phyloP scores from a whole-genome alignment of 2,113 vertebrate genomes.

The Periophthalmus modestus region DNA sequence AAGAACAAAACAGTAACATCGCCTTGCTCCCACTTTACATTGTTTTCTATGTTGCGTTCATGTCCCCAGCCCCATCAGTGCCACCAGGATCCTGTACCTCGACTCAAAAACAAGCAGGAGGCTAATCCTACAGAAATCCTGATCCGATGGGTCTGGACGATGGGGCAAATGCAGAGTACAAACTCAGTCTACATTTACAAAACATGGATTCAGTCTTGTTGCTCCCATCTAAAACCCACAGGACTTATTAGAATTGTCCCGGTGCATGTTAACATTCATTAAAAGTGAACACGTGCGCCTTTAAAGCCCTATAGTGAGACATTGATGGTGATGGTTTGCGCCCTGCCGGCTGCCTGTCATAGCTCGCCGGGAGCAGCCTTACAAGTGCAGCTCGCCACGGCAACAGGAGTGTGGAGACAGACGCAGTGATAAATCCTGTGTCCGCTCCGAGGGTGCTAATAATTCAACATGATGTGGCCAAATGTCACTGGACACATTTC shows the following conservation, averaged over 20 bases:
- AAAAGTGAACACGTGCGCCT: not conserved
- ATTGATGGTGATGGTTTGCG: slow-evolving; percentile 32
- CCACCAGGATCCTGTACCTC: slow-evolving; percentile 42
- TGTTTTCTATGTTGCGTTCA: slow-evolving; percentile 67
- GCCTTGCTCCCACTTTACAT: slow-evolving; percentile 54
- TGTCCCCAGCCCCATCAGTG: slow-evolving; percentile 62
- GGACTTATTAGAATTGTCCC: not conserved
- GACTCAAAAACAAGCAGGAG: too few relatives aligned
- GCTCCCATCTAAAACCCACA: not conserved
- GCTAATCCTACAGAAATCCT: too few relatives aligned
- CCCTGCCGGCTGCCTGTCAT: slow-evolving; percentile 57
- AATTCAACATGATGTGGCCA: slow-evolving; percentile 76
- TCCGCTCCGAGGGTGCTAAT: slow-evolving; percentile 71
- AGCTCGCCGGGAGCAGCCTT: slow-evolving; percentile 63
- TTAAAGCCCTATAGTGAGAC: slow-evolving; percentile 30
- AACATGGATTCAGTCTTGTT: not conserved
- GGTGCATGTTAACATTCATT: not conserved
- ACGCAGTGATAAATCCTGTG: slow-evolving; percentile 73
- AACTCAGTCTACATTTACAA: not conserved
- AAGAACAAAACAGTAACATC: slow-evolving; percentile 71
- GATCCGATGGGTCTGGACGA: too few relatives aligned
- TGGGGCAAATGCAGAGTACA: too few relatives aligned
- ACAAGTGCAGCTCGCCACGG: slow-evolving; percentile 62
- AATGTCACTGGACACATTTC: slow-evolving; percentile 77
- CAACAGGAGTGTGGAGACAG: slow-evolving; percentile 65